Base-by-base conservation (phyloP, 2,113 vertebrate species). In the Girardinichthys multiradiatus region DNA sequence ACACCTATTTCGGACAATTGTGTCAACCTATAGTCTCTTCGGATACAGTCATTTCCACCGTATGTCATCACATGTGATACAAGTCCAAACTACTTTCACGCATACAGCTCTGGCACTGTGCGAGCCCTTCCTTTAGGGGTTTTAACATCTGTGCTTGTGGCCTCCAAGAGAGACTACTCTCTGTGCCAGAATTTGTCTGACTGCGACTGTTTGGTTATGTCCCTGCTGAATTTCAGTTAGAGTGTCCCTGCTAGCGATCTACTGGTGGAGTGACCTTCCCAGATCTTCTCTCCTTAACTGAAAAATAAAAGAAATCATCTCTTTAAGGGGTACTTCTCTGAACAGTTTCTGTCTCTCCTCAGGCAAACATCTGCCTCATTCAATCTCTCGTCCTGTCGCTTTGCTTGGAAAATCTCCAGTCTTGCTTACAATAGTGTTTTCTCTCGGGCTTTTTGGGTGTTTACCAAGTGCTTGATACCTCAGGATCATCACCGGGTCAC, bases 251-350 rank as follows among this genome's bases (percentile, higher is more conserved):
- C 77, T 68, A 72, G 66, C 42, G 60, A 79, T 76, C 71, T 14
- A 21, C 61, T 72, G 57, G 57, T 19, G 15, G 30, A 66, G 15
- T 85, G 83, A 89, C 89, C 81, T 87, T 79, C 68, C 61, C 77
- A 3, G 57, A 17, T 59, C 12, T 4, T 64, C 60, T 74, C 12
- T 29, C n/a, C 21, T 21, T 14, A 42, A 42, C 30, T 60, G 33
- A 76, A 76, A 72, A 74, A 68, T 11, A 54, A 69, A 81, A 74
- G n/a, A 19, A 48, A 66, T 79, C 45, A 57, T 79, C 63, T 67
- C 27, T 66, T 73, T 51, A 28, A 76, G 77, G 73, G 72, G 65
- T 72, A 13, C 60, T 74, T 63, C 3, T 15, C 54, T 54, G 57
- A 11, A 73, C 37, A 70, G 64, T 60, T 10, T 78, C 28, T 24